Evolutionary conservation across 2,797 vertebrate species (phyloP).

Genomic region (Semaprochilodus insignis): DNA sequence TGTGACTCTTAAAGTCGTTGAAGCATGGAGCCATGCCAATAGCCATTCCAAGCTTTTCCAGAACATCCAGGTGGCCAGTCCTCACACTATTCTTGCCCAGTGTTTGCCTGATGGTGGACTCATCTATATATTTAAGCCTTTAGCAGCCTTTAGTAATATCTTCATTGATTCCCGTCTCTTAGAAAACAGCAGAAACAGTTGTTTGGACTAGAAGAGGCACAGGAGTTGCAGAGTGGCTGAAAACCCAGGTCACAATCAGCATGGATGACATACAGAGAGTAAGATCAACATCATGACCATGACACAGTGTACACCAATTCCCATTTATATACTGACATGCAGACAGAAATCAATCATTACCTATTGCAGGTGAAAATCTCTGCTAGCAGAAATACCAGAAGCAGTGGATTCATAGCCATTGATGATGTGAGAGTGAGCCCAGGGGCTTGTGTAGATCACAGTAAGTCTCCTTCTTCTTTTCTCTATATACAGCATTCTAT

Average conservation of each 20-base stretch:
- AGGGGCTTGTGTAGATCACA: slow-evolving; percentile 66
- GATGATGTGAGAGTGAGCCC: slow-evolving; percentile 77
- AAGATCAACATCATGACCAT: slow-evolving; percentile 24
- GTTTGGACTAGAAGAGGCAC: slow-evolving; percentile 74
- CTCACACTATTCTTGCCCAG: too few relatives aligned
- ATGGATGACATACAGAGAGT: slow-evolving; percentile 60
- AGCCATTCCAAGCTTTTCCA: too few relatives aligned
- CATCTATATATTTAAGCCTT: not conserved
- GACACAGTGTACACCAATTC: not conserved
- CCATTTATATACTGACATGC: not conserved
- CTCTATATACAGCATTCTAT: not conserved
- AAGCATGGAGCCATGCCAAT: too few relatives aligned
- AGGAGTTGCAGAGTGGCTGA: slow-evolving; percentile 74
- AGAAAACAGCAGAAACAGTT: slow-evolving; percentile 67
- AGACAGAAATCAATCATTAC: not conserved
- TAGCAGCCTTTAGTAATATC: not conserved
- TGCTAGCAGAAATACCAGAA: slow-evolving; percentile 64
- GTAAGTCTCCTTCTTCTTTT: slow-evolving; percentile 58
- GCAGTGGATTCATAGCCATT: slow-evolving; percentile 76
- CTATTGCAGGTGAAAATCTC: slow-evolving; percentile 69
- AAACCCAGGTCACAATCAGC: slow-evolving; percentile 71
- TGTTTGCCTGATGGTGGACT: too few relatives aligned
- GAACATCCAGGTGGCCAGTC: too few relatives aligned
- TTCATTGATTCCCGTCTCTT: slow-evolving; percentile 14
- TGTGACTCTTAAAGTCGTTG: too few relatives aligned